Conservation (phyloP, 30 jellyfish, hydroid and myxozoan species). For the Aurelia sp. region DNA sequence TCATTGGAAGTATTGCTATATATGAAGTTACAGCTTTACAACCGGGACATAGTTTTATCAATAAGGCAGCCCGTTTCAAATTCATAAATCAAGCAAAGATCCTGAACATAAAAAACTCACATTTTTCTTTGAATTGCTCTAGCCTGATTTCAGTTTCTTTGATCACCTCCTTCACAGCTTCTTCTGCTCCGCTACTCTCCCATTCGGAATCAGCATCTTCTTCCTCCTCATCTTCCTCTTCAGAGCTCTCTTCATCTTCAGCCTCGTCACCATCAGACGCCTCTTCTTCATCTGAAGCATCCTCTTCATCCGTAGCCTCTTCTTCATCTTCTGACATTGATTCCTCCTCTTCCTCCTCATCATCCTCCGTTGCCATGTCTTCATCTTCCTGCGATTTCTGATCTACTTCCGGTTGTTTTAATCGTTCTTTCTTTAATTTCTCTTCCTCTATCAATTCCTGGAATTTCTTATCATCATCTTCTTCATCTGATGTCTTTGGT, state of each 20-base stretch:
- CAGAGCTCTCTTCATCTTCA: slow-evolving; percentile 69
- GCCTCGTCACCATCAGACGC: slow-evolving; percentile 38
- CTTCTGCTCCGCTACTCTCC: slow-evolving; percentile 81
- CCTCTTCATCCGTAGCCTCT: slow-evolving; percentile 52
- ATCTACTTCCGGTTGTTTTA: slow-evolving; percentile 28
- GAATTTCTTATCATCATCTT: slow-evolving; percentile 41
- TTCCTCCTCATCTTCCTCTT: slow-evolving; percentile 54
- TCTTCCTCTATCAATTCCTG: slow-evolving; percentile 46
- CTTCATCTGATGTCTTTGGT: slow-evolving; percentile 51
- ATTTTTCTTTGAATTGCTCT: slow-evolving; percentile 59
- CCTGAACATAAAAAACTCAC: slow-evolving; percentile 13
- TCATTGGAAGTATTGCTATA: too few relatives aligned
- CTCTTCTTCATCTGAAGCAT: slow-evolving; percentile 38
- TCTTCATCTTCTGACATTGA: slow-evolving; percentile 43
- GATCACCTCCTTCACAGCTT: slow-evolving; percentile 69
- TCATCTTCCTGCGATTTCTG: slow-evolving; percentile 19
- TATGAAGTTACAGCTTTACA: too few relatives aligned
- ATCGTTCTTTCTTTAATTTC: slow-evolving; percentile 6
- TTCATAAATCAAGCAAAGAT: too few relatives aligned
- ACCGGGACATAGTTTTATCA: too few relatives aligned
- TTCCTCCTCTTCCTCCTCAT: slow-evolving; percentile 8
- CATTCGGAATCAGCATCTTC: slow-evolving; percentile 64
- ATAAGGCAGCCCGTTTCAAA: too few relatives aligned
- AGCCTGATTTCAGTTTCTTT: slow-evolving; percentile 56
- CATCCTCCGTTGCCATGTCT: slow-evolving; percentile 33